Base-by-base conservation (phyloP, 2,797 vertebrate species). In the Danio kyathit region DNA sequence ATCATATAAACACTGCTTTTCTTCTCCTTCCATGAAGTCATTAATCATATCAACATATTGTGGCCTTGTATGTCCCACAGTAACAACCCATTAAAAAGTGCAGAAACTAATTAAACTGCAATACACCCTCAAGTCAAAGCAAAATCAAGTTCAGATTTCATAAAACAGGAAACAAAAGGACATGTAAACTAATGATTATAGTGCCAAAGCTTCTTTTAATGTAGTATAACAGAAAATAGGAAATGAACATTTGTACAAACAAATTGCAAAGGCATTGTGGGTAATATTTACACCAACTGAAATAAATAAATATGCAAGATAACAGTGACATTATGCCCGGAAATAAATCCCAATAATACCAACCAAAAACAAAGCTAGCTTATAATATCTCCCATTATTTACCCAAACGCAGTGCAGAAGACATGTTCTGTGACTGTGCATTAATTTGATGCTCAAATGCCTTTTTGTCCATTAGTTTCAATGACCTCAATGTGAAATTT, bases 261-360 rank as follows among this genome's bases (percentile, higher is more conserved):
- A 51, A 57, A 14, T 41, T 16, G 63, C 43, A 69, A 29, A 48
- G 49, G 8, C 13, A 40, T 40, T 41, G 44, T 70, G 76, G 43
- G n/a, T 72, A 29, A 16, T 80, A 73, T 65, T 65, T 48, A 73
- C 49, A 80, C 41, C 41, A 13, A 44, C 44, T 64, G 4, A 80
- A 74, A 80, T 73, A 80, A 80, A 80, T 48, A 72, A 73, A 40
- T 64, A 63, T 56, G 29, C 7, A 56, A 17, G 19, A 64, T 29
- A 44, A 56, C 17, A 13, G 69, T 72, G 69, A 46, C 14, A 80
- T 56, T 17, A 56, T 43, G 17, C 38, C 4, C 7, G 16, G 19
- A 38, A 19, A 74, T 74, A 14, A 60, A 41, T 7, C 56, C 29
- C n/a, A 41, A 54, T 29, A 63, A 69, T 49, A 12, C 40, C 46